phyloP scores from a whole-genome alignment of 2,113 vertebrate species.

The Pipa parva region DNA sequence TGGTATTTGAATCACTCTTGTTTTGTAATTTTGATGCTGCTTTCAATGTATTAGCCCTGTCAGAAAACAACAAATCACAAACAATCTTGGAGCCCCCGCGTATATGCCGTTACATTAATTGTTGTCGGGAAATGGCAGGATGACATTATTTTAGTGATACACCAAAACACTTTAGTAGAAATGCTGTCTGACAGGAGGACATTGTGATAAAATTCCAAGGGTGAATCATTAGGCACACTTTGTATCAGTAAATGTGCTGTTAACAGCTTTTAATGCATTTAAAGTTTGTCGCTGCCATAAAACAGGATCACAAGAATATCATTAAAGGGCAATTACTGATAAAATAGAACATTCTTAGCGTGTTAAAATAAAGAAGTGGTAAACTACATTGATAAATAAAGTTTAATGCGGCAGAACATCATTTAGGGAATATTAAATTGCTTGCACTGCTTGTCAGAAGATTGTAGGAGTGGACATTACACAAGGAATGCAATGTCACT shows the following conservation, averaged over 20 bases:
- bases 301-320: constrained; percentile 9
- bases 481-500: too few relatives aligned
- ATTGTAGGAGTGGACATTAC: too few relatives aligned
- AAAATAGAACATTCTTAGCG: too few relatives aligned
- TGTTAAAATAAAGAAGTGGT: too few relatives aligned
- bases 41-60: constrained; percentile 56
- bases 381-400: too few relatives aligned
- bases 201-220: constrained; percentile 36
- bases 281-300: constrained; percentile 29
- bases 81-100: constrained; percentile 31
- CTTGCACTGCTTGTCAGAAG: too few relatives aligned
- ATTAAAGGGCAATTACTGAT: too few relatives aligned
- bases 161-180: constrained; percentile 23
- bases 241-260: constrained; percentile 28
- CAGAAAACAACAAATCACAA: constrained; percentile 52
- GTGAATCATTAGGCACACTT: constrained; percentile 36
- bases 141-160: constrained; percentile 39
- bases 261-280: constrained; percentile 12
- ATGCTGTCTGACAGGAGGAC: constrained; percentile 33
- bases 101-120: constrained; percentile 36
- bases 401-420: too few relatives aligned
- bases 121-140: constrained; percentile 30
- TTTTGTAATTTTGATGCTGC: constrained; percentile 53
- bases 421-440: too few relatives aligned
- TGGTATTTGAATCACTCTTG: constrained; percentile 54